These are phyloP conservation scores for Uria aalge DNA, from an alignment of 2,113 vertebrate species.

Conservation along the genomic window DNA sequence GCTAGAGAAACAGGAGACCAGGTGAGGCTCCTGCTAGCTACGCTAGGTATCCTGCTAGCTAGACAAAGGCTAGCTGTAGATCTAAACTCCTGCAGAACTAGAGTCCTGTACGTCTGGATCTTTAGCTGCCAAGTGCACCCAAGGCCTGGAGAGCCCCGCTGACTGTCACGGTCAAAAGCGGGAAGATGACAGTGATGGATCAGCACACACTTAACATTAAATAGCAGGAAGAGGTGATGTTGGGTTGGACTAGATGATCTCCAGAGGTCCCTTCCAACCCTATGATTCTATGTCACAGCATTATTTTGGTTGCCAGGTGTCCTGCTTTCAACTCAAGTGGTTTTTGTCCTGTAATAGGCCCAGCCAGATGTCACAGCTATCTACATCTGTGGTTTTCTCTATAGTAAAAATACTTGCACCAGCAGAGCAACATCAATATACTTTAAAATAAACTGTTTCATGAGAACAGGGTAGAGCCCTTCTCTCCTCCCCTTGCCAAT, in stretches of 20 bases:
- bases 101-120: background rate
- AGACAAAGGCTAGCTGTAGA: background rate
- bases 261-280: too few species aligned
- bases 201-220: background rate
- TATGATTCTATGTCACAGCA: background rate
- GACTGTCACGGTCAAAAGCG: fast-evolving
- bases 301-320: background rate
- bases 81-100: background rate
- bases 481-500: background rate
- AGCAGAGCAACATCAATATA: background rate
- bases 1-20: background rate
- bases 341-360: background rate
- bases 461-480: background rate
- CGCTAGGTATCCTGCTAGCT: too few species aligned
- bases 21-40: background rate
- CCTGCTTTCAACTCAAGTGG: background rate
- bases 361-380: background rate
- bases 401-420: background rate
- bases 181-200: background rate
- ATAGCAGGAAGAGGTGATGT: background rate
- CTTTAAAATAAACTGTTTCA: background rate
- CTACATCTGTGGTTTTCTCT: background rate
- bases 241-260: too few species aligned
- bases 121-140: background rate
- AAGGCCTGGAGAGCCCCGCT: background rate